Percentiles rank a stretch among this genome's conserved stretches.
These are phyloP conservation scores for Callipepla californica DNA, from an alignment of 2,113 vertebrate genomes.

Conservation along the genomic window DNA sequence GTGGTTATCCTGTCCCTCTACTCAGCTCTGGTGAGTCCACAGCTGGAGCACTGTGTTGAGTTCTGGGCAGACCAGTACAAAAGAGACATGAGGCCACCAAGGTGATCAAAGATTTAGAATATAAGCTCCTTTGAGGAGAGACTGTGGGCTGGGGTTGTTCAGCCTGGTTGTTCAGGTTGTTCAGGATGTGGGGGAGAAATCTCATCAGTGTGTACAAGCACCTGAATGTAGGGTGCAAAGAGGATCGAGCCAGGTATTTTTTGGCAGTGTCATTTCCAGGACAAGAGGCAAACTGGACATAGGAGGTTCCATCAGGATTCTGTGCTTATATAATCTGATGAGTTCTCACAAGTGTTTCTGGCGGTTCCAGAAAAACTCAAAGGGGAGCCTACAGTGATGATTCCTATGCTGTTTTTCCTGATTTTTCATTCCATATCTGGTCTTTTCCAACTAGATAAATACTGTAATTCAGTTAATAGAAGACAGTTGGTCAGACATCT, in stretches of 20 bases:
- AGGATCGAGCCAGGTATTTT: background rate
- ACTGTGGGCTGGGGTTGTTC: background rate
- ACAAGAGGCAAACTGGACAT: background rate
- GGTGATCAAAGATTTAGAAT: background rate
- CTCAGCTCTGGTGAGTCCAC: background rate
- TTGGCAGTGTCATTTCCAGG: background rate
- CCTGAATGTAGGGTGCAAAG: background rate
- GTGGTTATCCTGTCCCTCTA: background rate
- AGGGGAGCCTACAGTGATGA: background rate
- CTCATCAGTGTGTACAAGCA: background rate
- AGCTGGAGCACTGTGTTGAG: background rate
- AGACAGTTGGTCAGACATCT: background rate
- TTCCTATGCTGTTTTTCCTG: background rate
- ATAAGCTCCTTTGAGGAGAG: background rate
- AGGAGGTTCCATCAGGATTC: background rate
- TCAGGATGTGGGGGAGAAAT: background rate
- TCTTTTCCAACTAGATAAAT: background rate
- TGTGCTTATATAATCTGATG: background rate
- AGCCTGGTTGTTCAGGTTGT: background rate
- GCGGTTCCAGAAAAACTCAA: fast-evolving
- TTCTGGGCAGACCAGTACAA: background rate
- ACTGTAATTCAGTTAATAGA: background rate
- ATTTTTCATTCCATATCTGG: background rate
- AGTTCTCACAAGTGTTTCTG: background rate
- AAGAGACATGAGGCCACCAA: background rate